Base-by-base conservation (phyloP, 2,113 vertebrate genomes). In the Columba livia region DNA sequence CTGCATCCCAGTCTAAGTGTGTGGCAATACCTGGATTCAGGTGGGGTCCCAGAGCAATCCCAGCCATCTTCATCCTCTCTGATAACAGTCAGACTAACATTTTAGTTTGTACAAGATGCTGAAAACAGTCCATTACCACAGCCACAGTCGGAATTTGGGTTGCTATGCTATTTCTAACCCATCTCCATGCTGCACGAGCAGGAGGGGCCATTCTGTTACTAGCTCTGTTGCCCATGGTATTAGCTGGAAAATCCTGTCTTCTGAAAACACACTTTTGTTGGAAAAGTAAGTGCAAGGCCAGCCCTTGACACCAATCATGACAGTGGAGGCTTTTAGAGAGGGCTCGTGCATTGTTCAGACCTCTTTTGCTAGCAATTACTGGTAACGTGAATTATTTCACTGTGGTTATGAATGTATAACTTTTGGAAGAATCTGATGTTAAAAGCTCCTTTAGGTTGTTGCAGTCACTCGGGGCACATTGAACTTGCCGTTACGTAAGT, bases 281-380 rank as follows among this genome's bases (percentile, higher is more conserved):
- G 40, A 80, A 21, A 88, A 85, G 90, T n/a, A 36, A 88, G 77
- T 58, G 53, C 83, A 86, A 86, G 88, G 88, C 72, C 83, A 67
- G 90, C 47, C 90, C 75, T 94, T 90, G 92, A 94, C 92, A 83
- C 50, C 71, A 62, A 1, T 36, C 36, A 54, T 50, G 70, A 38
- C 56, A 79, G 34, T 2, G 36, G 40, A 95, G 65, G 91, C 91
- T 95, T 97, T 95, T 83, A 95, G 85, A 85, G 57, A 61, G 78
- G 40, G 13, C 74, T 95, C 4, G 0, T 2, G 23, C 64, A 85
- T 80, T 81, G 91, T 96, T 93, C 93, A 83, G 79, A 10, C 13
- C 57, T 89, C 83, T 84, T 93, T 60, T 66, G 38, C 6, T 25
- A 51, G 92, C 89, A 85, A 79, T 93, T 93, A 61, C 65, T 50